Conservation (phyloP, 2,113 vertebrate species). For the Eulacestoma nigropectus region DNA sequence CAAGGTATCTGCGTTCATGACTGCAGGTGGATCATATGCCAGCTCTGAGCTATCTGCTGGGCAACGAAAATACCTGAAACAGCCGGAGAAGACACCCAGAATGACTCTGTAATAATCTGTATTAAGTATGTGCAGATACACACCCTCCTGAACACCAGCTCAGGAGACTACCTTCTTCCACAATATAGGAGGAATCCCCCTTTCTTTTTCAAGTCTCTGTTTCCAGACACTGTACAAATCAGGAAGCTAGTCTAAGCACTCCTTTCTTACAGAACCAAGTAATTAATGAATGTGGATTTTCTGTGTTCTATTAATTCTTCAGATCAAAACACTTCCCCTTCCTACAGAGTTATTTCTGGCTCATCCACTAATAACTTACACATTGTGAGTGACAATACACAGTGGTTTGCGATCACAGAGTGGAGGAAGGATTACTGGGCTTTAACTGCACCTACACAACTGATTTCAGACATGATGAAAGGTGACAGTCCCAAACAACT, state of each 20-base stretch:
- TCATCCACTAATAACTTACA: neutral
- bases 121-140: neutral
- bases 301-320: neutral
- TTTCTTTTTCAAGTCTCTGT: neutral
- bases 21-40: slow-evolving; percentile 90
- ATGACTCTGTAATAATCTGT: neutral
- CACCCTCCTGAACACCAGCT: neutral
- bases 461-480: neutral
- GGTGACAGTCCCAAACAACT: neutral
- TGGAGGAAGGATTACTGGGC: neutral
- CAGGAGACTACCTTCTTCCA: neutral
- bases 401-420: neutral
- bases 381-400: neutral
- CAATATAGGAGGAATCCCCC: neutral
- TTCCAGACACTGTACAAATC: neutral
- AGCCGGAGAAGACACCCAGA: slow-evolving; percentile 50
- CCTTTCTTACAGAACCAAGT: neutral
- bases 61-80: slow-evolving; percentile 91
- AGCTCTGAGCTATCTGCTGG: slow-evolving; percentile 93
- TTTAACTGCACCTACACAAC: neutral
- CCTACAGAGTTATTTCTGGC: neutral
- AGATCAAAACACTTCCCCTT: neutral
- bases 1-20: slow-evolving; percentile 95
- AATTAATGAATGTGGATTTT: neutral
- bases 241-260: neutral